Evolutionary conservation across 2,113 vertebrate genomes (phyloP).

Genomic region (Fulica atra): DNA sequence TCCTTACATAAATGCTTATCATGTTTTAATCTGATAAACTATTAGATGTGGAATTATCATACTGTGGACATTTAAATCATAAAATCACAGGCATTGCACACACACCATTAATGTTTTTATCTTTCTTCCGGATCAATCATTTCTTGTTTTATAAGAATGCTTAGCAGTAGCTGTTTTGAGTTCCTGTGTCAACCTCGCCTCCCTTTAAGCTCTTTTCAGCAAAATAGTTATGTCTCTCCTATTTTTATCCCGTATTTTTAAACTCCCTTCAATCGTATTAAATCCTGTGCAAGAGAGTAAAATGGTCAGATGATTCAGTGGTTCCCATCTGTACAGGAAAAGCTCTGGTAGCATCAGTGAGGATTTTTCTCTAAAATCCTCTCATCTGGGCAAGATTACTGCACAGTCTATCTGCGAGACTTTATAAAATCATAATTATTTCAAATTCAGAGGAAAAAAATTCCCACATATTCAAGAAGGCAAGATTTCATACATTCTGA

Average conservation of each 20-base stretch:
- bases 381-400: slow-evolving; percentile 1
- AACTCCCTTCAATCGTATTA: slow-evolving; percentile 9
- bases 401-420: not conserved
- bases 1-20: not conserved
- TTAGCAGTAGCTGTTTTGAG: not conserved
- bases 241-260: slow-evolving; percentile 12
- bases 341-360: not conserved
- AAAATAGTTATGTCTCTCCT: not conserved
- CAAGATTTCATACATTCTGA: not conserved
- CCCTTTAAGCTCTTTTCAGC: not conserved
- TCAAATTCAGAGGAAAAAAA: not conserved
- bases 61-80: not conserved
- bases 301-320: not conserved
- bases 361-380: slow-evolving; percentile 23
- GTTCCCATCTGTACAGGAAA: slow-evolving; percentile 2
- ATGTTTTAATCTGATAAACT: not conserved
- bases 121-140: not conserved
- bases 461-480: not conserved
- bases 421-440: not conserved
- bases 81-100: not conserved
- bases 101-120: not conserved
- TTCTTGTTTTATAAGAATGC: not conserved
- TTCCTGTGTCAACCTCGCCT: not conserved
- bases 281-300: not conserved
- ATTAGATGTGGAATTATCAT: not conserved